These are phyloP conservation scores for Abrostola triplasia DNA, from an alignment of 2,888 invertebrate genomes.

Conservation along the genomic window DNA sequence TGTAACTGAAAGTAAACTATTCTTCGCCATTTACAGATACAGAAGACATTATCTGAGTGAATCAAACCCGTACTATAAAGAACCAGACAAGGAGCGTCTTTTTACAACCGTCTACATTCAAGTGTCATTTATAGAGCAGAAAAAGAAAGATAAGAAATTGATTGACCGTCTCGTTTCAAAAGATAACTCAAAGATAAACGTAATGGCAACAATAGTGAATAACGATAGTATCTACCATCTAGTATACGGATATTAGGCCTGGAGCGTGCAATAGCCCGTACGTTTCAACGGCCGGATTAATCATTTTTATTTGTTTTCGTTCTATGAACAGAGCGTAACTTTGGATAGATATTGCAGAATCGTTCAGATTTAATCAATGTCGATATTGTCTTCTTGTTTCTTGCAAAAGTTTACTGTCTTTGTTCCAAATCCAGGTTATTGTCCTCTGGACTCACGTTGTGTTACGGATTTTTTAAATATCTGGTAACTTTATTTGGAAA, in stretches of 20 bases:
- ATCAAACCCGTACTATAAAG: too few species aligned
- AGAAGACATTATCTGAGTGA: too few species aligned
- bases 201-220: conserved; percentile 35
- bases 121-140: background rate
- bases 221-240: conserved; percentile 17
- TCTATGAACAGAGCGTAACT: conserved; percentile 37
- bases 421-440: conserved; percentile 17
- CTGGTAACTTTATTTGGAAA: background rate
- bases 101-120: too few species aligned
- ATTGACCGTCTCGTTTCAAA: conserved; percentile 14
- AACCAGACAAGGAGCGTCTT: too few species aligned
- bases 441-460: background rate
- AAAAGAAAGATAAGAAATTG: conserved; percentile 21
- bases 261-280: conserved; percentile 29
- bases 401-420: conserved; percentile 25
- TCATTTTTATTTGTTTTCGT: conserved; percentile 50
- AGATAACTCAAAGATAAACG: conserved; percentile 24
- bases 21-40: too few species aligned
- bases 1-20: too few species aligned
- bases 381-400: conserved; percentile 38
- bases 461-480: background rate
- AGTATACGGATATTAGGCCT: conserved; percentile 23
- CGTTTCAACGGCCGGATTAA: conserved; percentile 41
- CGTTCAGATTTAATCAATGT: conserved; percentile 41
- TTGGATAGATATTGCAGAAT: conserved; percentile 44